phyloP scores from a whole-genome alignment of 2,797 vertebrate genomes.

The Hippocampus kuda region DNA sequence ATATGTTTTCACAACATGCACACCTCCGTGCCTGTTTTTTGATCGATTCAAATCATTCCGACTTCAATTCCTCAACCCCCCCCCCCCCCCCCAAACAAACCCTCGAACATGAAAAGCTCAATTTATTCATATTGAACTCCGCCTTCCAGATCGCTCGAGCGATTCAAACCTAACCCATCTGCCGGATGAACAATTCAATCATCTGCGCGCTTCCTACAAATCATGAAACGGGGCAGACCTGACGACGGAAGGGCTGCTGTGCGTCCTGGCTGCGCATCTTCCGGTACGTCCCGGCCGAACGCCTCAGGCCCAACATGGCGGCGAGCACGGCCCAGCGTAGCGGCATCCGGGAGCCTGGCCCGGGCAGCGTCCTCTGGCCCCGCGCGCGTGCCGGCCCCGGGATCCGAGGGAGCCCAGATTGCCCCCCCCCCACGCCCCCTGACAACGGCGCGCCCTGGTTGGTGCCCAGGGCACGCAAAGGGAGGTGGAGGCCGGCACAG shows the following conservation, averaged over 20 bases:
- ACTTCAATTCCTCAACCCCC: no score
- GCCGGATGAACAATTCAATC: no score
- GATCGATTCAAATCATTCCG: no score
- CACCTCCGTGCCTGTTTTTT: no score
- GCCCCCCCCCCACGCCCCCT: constrained; percentile 42
- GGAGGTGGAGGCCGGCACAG: constrained; percentile 57
- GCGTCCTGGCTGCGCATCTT: constrained; percentile 68
- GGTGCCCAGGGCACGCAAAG: constrained; percentile 49
- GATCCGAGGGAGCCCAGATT: constrained; percentile 23
- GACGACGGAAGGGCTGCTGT: constrained; percentile 64
- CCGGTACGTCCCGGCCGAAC: constrained; percentile 68
- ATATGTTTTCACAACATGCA: no score
- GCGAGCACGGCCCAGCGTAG: constrained; percentile 63
- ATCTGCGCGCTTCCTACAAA: no score
- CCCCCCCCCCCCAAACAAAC: no score
- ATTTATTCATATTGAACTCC: no score
- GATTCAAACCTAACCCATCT: no score
- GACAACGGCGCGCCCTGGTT: constrained; percentile 9
- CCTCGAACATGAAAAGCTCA: no score
- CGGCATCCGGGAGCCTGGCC: constrained; percentile 55
- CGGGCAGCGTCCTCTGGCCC: neutral
- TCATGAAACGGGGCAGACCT: constrained; percentile 43
- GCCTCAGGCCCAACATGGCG: constrained; percentile 74
- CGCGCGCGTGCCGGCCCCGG: neutral
- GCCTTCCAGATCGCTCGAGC: no score